Base-by-base conservation (phyloP, 2,797 vertebrate species). In the Malacoctenus gilli region DNA sequence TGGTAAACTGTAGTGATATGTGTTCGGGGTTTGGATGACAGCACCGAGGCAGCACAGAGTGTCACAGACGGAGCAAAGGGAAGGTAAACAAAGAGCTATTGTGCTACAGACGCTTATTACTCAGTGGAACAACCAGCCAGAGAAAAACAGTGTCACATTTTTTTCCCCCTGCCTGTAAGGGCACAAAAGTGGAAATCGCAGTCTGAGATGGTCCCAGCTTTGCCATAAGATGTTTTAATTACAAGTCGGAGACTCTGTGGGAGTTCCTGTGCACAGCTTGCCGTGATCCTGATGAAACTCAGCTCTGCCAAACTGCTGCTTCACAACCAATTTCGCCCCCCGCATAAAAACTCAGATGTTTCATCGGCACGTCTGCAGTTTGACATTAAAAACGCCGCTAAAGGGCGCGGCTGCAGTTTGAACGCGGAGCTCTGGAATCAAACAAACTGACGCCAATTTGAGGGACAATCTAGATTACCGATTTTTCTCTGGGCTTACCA, bases 401-500 rank as follows among this genome's bases (percentile, higher is more conserved):
- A 53, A 64, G 7, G 15, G 15, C 1, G 12, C 5, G 12, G n/a
- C 40, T 60, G 48, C 20, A 14, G 31, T 30, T 40, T 44, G 1
- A 50, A 60, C 31, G 0, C 49, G 37, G 4, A 13, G 52, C 48
- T 56, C 31, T 43, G 52, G 11, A 31, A 47, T 70, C 39, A 67
- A 23, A 69, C 46, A 47, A 64, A 47, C 46, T 16, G 36, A 50
- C 57, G 44, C 41, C 31, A 64, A 59, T 76, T 76, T 66, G 37
- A 68, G 44, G 44, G 46, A 60, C 70, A 57, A 80, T 81, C 72
- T 73, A 67, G 77, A 84, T 76, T 51, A 71, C 59, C 41, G 63
- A 74, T 71, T 79, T n/a, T 83, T 50, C 75, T 66, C 74, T 75
- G 53, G 68, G 77, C 67, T 87, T 82, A 80, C 81, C 68, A 66